Conservation (phyloP, 2,797 vertebrate species). For the Myripristis murdjan region DNA sequence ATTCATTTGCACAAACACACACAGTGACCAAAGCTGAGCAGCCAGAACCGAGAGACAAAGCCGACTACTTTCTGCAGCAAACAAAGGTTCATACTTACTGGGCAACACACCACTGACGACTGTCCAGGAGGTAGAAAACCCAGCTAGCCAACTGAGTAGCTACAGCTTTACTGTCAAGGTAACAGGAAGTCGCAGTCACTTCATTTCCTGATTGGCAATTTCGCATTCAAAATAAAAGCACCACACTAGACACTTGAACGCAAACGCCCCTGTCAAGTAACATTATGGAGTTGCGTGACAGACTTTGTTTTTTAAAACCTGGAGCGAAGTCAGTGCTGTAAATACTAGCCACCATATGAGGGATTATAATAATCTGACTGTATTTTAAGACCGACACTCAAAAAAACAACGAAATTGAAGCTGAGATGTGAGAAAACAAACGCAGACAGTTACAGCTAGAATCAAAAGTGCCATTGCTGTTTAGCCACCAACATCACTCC, state of each 20-base stretch:
- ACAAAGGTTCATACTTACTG: accelerated
- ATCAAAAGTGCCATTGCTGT: too few species aligned
- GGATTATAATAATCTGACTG: too few species aligned
- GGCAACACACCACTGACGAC: conserved; percentile 6
- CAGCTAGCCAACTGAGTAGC: conserved; percentile 29
- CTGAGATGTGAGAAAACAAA: too few species aligned
- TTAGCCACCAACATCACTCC: too few species aligned
- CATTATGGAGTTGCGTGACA: too few species aligned
- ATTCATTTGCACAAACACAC: neutral
- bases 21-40: neutral
- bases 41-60: neutral
- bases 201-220: conserved; percentile 61
- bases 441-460: too few species aligned
- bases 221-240: conserved; percentile 74
- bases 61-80: neutral
- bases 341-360: too few species aligned
- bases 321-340: too few species aligned
- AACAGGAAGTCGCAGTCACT: conserved; percentile 29
- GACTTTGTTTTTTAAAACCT: too few species aligned
- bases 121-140: conserved; percentile 18
- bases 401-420: too few species aligned
- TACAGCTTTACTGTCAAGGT: conserved; percentile 44
- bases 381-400: too few species aligned
- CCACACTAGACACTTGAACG: neutral
- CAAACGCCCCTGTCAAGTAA: too few species aligned